These are phyloP conservation scores for Leucopternis melanops DNA, from an alignment of 2,113 vertebrate genomes.

Conservation along the genomic window DNA sequence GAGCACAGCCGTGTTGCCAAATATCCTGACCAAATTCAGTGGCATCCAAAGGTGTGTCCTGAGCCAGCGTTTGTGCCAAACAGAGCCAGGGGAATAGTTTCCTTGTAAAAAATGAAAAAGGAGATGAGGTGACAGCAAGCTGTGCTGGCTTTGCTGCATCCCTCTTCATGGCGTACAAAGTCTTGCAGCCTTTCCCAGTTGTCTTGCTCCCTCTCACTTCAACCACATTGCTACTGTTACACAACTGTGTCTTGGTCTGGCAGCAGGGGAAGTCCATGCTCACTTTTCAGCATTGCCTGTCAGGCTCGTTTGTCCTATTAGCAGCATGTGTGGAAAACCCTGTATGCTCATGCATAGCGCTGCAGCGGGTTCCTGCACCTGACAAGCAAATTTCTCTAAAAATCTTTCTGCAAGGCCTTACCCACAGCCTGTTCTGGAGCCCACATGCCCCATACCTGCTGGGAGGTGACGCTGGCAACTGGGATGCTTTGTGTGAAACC, in stretches of 20 bases:
- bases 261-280: neutral
- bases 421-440: neutral
- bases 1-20: neutral
- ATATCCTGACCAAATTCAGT: neutral
- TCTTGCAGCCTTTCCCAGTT: neutral
- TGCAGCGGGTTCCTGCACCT: neutral
- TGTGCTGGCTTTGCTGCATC: neutral
- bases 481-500: neutral
- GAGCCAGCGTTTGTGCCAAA: neutral
- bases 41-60: neutral
- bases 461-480: neutral
- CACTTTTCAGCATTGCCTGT: neutral
- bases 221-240: neutral
- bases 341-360: fast-evolving
- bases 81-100: neutral
- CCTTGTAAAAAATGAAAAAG: neutral
- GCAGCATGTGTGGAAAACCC: neutral
- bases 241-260: neutral
- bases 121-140: neutral
- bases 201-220: neutral
- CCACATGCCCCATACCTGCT: fast-evolving
- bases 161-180: fast-evolving
- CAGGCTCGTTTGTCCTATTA: neutral
- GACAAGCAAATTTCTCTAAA: neutral
- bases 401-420: neutral